phyloP scores from a whole-genome alignment of 2,888 invertebrate species.

The Sarcophaga caerulescens region DNA sequence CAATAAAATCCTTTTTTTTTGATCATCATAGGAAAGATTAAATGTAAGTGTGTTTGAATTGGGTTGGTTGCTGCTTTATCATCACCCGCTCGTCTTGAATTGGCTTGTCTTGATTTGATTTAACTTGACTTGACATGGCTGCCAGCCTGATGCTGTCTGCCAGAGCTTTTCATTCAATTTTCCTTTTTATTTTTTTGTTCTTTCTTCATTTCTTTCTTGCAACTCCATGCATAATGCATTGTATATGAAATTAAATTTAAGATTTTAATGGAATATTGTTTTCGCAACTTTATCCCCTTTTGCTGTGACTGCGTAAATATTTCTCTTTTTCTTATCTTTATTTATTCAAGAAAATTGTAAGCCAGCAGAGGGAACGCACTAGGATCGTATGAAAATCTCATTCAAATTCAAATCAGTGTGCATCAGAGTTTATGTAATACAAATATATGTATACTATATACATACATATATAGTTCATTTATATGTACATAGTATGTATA shows the following conservation, averaged over 20 bases:
- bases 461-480: neutral
- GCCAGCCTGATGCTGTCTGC: slow-evolving; percentile 30
- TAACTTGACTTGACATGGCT: slow-evolving; percentile 31
- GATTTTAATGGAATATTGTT: slow-evolving; percentile 61
- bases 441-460: neutral
- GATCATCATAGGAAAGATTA: slow-evolving; percentile 12
- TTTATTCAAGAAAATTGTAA: slow-evolving; percentile 49
- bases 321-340: slow-evolving; percentile 47
- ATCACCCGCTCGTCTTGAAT: neutral
- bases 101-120: slow-evolving; percentile 48
- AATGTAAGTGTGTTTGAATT: too few species aligned
- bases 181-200: neutral
- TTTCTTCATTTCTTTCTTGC: slow-evolving; percentile 28
- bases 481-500: too few species aligned
- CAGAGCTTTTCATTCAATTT: neutral
- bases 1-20: slow-evolving; percentile 51
- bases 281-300: slow-evolving; percentile 13
- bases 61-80: too few species aligned
- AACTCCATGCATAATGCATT: slow-evolving; percentile 66
- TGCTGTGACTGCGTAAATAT: slow-evolving; percentile 10
- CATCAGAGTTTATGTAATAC: neutral
- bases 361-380: slow-evolving; percentile 37
- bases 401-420: slow-evolving; percentile 55
- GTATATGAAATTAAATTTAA: slow-evolving; percentile 49
- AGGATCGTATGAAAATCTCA: slow-evolving; percentile 46